These are phyloP conservation scores for Pristionchus maxplancki DNA, from an alignment of 2,888 invertebrate species.

Conservation along the genomic window DNA sequence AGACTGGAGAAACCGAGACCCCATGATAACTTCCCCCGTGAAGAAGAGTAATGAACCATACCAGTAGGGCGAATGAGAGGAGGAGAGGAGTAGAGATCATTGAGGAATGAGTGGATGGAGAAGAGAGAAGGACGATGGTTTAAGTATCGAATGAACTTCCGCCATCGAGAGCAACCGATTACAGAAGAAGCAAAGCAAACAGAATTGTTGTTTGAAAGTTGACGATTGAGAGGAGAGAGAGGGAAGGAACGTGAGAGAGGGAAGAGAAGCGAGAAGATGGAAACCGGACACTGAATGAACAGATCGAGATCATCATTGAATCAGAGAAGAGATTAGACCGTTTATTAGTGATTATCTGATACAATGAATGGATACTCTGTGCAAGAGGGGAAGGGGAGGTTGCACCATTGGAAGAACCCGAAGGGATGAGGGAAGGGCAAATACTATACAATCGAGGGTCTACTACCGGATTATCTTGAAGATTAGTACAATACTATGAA, in stretches of 20 bases:
- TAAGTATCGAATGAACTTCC: conserved; percentile 28
- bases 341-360: conserved; percentile 38
- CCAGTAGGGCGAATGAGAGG: neutral
- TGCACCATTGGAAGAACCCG: conserved; percentile 23
- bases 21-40: too few relatives aligned
- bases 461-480: neutral
- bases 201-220: conserved; percentile 31
- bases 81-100: conserved; percentile 9
- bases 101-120: conserved; percentile 18
- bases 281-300: conserved; percentile 18
- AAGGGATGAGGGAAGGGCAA: neutral
- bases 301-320: neutral
- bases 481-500: conserved; percentile 21
- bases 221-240: neutral
- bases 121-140: conserved; percentile 26
- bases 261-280: neutral
- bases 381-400: neutral
- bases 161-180: neutral
- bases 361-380: conserved; percentile 18
- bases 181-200: conserved; percentile 34
- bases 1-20: neutral
- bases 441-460: conserved; percentile 1
- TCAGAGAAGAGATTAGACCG: conserved; percentile 9
- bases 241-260: conserved; percentile 20
- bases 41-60: neutral